These are phyloP conservation scores for Corvus hawaiiensis DNA, from an alignment of 2,113 vertebrate genomes.

Conservation along the genomic window DNA sequence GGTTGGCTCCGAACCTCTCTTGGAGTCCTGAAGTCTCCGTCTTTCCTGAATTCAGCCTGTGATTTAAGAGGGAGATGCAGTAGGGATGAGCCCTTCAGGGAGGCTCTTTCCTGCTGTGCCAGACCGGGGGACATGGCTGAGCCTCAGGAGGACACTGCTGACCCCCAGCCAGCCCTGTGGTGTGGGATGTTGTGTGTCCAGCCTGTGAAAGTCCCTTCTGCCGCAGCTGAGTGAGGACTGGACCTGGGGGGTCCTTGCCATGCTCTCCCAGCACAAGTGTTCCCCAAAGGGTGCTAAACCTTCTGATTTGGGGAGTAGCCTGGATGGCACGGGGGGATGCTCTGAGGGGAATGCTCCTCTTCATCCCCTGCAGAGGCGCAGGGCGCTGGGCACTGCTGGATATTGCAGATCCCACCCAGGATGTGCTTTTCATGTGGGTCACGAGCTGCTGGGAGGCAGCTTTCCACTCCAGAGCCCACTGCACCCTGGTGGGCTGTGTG, in stretches of 20 bases:
- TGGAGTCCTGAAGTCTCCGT: background rate
- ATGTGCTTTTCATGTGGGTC: background rate
- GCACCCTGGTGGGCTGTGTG: fast-evolving
- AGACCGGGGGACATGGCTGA: fast-evolving
- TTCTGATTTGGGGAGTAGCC: background rate
- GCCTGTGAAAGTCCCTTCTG: background rate
- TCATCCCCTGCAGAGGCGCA: background rate
- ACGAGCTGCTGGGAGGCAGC: background rate
- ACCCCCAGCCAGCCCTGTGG: fast-evolving
- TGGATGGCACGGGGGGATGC: background rate
- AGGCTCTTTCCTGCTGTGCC: background rate
- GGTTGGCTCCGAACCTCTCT: background rate
- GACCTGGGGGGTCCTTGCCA: fast-evolving
- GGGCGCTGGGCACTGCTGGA: fast-evolving
- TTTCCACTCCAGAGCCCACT: background rate
- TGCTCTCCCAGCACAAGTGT: fast-evolving
- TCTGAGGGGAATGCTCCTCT: fast-evolving
- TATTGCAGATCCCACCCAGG: background rate
- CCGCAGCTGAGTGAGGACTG: fast-evolving
- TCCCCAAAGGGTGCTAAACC: background rate
- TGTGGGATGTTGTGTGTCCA: fast-evolving
- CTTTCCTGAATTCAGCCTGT: background rate
- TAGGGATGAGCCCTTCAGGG: background rate
- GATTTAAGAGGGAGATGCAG: background rate
- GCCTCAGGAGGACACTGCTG: fast-evolving